Evolutionary conservation across 2,888 invertebrate species (phyloP).

Genomic region (Bombyx huttoni): DNA sequence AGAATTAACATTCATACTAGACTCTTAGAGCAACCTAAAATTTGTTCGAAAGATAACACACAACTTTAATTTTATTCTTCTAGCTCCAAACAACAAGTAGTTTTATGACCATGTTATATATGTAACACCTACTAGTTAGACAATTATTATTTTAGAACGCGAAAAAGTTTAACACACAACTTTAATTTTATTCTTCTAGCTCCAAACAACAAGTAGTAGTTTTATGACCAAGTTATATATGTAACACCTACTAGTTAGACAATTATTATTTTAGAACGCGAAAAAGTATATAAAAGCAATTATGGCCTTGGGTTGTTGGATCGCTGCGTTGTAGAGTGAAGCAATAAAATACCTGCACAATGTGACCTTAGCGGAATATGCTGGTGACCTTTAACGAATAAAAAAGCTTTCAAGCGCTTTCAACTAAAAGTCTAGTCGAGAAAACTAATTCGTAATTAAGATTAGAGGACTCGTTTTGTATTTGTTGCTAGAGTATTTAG

Average conservation of each 20-base stretch:
- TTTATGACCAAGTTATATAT: too few relatives aligned
- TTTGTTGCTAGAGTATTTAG: too few relatives aligned
- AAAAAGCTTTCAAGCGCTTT: conserved; percentile 47
- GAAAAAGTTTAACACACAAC: conserved; percentile 14
- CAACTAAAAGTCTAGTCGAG: conserved; percentile 20
- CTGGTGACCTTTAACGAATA: conserved; percentile 44
- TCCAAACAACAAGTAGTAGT: too few relatives aligned
- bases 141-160: conserved; percentile 30
- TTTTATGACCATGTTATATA: too few relatives aligned
- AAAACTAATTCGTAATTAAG: conserved; percentile 11
- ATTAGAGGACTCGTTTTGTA: not conserved
- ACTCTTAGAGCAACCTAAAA: too few relatives aligned
- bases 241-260: not conserved
- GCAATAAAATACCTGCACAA: conserved; percentile 58
- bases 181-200: too few relatives aligned
- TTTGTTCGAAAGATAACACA: too few relatives aligned
- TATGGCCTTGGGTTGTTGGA: conserved; percentile 58
- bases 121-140: too few relatives aligned
- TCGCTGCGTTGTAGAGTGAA: conserved; percentile 51
- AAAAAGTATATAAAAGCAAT: conserved; percentile 43
- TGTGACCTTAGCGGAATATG: conserved; percentile 60
- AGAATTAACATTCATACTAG: too few relatives aligned
- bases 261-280: conserved; percentile 29
- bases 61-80: too few relatives aligned
- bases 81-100: too few relatives aligned